Base-by-base conservation (phyloP, 2,797 vertebrate genomes). In the Myotis myotis region DNA sequence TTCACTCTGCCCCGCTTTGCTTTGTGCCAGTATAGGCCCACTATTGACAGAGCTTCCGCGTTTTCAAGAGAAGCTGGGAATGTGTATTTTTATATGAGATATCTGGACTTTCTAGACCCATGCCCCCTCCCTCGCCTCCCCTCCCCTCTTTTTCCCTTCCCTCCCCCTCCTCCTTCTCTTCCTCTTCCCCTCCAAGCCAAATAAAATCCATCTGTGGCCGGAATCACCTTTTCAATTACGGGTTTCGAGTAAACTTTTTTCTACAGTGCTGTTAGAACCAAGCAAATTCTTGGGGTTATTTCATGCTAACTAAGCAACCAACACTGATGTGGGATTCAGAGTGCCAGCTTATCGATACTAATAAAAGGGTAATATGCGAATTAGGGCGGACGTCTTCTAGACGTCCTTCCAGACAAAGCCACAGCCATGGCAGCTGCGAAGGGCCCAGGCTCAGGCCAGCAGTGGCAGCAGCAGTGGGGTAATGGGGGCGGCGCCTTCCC, bases 211-310 rank as follows among this genome's bases (percentile, higher is more conserved):
- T 51, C 72, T 81, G 57, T 87, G 62, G 19, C 72, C 68, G 23
- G 44, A 85, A 80, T 57, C 20, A 16, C 62, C 89, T 76, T 94
- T 91, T 60, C 30, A 79, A 1, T 92, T 7, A 70, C 28, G 53
- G 30, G 28, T 91, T 85, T 96, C 53, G 78, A 64, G 13, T 66
- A 64, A 87, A n/a, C n/a, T 30, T 82, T 80, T 94, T 85, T 72
- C 47, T 87, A 22, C 28, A 33, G 28, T 82, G 7, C 51, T 70
- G 15, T 93, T 84, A 83, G 57, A 88, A 60, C 38, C 15, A 74
- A 92, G 19, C 19, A 83, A 51, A 49, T 66, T 72, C 51, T 62
- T 72, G 13, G 23, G 30, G 53, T 87, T 89, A 60, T 85, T 96
- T 89, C 41, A 55, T 93, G 55, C 49, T 95, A 62, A 72, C 33